Evolutionary conservation across 1,140 invertebrate genomes (phyloP).

Genomic region (Aphelenchoides besseyi): DNA sequence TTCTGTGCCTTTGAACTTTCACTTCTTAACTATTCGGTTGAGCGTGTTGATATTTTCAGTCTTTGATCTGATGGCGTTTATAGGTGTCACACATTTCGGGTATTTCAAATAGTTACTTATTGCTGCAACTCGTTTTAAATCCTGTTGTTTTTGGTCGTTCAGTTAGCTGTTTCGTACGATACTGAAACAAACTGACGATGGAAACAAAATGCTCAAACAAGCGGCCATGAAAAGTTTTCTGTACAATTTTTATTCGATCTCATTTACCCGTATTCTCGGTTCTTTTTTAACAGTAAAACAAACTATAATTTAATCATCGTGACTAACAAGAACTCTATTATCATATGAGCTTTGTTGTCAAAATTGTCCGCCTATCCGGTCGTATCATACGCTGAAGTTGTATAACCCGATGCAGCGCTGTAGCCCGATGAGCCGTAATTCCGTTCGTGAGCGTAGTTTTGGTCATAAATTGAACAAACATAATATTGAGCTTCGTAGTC

Average conservation of each 20-base stretch:
- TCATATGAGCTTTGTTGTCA: not conserved
- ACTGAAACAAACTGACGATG: not conserved
- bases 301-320: not conserved
- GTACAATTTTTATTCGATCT: conserved; percentile 12
- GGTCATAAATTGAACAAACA: not conserved
- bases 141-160: not conserved
- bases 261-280: not conserved
- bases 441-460: not conserved
- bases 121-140: not conserved
- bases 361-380: not conserved
- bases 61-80: not conserved
- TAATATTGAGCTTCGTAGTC: not conserved
- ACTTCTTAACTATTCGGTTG: not conserved
- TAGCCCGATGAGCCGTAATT: conserved; percentile 3
- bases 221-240: conserved; percentile 23
- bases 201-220: not conserved
- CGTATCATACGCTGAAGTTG: not conserved
- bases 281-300: not conserved
- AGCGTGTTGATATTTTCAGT: not conserved
- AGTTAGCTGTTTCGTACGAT: not conserved
- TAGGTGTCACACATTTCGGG: not conserved
- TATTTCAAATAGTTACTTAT: not conserved
- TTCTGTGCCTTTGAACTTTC: no score
- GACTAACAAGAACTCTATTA: not conserved
- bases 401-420: not conserved